These are phyloP conservation scores for Panonychus citri DNA, from an alignment of 1,140 invertebrate genomes.

Conservation along the genomic window DNA sequence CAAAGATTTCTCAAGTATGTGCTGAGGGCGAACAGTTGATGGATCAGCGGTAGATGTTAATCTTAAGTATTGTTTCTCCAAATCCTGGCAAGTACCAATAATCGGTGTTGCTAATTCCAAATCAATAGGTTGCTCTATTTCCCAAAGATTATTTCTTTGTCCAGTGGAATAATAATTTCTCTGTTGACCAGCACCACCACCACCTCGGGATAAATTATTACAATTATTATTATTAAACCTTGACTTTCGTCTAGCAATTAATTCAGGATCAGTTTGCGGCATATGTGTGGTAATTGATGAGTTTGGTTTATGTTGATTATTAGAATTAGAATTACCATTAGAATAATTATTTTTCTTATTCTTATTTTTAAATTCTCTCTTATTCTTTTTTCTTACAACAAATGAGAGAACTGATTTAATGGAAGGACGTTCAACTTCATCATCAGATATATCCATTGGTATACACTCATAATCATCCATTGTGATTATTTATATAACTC, in stretches of 20 bases:
- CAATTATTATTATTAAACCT: conserved; percentile 11
- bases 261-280: not conserved
- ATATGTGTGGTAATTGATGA: not conserved
- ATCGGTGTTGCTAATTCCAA: conserved; percentile 45
- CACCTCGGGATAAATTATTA: not conserved
- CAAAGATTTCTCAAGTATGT: conserved; percentile 58
- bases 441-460: no score
- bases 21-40: conserved; percentile 62
- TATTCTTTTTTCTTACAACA: not conserved
- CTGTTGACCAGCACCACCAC: no score
- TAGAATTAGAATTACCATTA: no score
- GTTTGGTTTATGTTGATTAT: not conserved
- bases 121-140: conserved; percentile 3
- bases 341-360: no score
- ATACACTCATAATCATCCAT: no score
- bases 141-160: not conserved
- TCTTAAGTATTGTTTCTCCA: conserved; percentile 83
- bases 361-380: not conserved
- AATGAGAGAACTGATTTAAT: not conserved
- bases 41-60: conserved; percentile 78
- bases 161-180: not conserved
- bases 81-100: conserved; percentile 66
- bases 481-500: no score
- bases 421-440: not conserved
- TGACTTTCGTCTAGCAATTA: conserved; percentile 7